phyloP scores from a whole-genome alignment of 2,797 vertebrate genomes.

The Cyprinodon diabolis region DNA sequence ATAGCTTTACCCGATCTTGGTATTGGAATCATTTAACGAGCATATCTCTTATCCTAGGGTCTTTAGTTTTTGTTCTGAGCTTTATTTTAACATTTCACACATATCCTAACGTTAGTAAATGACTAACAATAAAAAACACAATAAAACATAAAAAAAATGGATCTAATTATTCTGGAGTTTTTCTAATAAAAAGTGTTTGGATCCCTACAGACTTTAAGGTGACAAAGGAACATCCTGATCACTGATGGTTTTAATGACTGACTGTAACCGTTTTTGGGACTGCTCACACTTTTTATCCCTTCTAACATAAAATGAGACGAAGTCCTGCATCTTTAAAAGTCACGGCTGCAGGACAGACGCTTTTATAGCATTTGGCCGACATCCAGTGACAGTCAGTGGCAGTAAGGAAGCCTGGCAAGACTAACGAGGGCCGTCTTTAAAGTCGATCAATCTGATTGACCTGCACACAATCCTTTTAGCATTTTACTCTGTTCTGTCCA shows the following conservation, averaged over 20 bases:
- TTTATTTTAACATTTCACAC: too few species aligned
- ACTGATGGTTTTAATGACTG: background rate
- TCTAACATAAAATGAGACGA: background rate
- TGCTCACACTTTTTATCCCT: background rate
- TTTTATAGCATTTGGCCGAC: background rate
- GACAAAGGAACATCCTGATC: too few species aligned
- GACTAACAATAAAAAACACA: too few species aligned
- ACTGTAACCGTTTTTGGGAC: background rate
- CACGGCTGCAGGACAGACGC: slow-evolving; percentile 5
- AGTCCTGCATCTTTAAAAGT: background rate
- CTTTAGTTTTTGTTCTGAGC: too few species aligned
- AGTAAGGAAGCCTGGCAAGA: background rate
- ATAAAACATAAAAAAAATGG: too few species aligned
- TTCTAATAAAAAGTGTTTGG: too few species aligned
- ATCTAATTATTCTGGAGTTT: too few species aligned
- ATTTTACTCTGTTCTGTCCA: slow-evolving; percentile 1
- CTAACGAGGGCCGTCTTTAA: background rate
- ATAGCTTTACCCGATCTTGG: too few species aligned
- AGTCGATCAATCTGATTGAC: background rate
- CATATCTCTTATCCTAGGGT: too few species aligned
- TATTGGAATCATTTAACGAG: too few species aligned
- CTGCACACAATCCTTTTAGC: background rate
- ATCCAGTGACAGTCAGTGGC: background rate
- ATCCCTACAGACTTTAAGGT: too few species aligned
- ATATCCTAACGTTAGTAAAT: too few species aligned